Conservation (phyloP, 2,797 vertebrate species). For the Siniperca undulata region DNA sequence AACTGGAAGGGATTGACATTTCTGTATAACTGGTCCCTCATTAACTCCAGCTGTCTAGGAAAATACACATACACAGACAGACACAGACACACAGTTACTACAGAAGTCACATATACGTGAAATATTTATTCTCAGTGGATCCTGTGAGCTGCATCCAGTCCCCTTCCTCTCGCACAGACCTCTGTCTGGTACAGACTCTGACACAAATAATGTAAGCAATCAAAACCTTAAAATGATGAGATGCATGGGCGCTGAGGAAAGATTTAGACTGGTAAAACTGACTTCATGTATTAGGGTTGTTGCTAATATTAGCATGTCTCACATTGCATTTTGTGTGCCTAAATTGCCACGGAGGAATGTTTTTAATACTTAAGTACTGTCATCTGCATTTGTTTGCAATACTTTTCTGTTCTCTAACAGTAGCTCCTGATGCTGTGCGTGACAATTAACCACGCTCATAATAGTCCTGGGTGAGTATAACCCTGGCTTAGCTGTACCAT, state of each 20-base stretch:
- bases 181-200: too few relatives aligned
- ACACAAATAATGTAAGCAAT: too few relatives aligned
- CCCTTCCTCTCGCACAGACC: neutral
- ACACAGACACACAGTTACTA: slow-evolving; percentile 22
- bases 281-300: neutral
- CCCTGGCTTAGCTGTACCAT: neutral
- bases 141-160: neutral
- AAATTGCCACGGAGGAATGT: too few relatives aligned
- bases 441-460: neutral
- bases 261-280: neutral
- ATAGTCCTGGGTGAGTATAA: neutral
- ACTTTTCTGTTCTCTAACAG: neutral
- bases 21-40: slow-evolving; percentile 47
- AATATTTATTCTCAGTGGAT: neutral
- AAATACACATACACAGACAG: slow-evolving; percentile 27
- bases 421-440: neutral
- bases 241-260: neutral
- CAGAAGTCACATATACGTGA: neutral
- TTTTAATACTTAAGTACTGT: too few relatives aligned
- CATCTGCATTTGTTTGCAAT: neutral
- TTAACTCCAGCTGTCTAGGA: slow-evolving; percentile 53
- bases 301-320: neutral
- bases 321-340: neutral
- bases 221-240: neutral
- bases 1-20: slow-evolving; percentile 61